Evolutionary conservation across 64 coral and sea anemone species (phyloP), one percentile per base, ranked within the genome.

Genomic region (Montipora cactus): DNA sequence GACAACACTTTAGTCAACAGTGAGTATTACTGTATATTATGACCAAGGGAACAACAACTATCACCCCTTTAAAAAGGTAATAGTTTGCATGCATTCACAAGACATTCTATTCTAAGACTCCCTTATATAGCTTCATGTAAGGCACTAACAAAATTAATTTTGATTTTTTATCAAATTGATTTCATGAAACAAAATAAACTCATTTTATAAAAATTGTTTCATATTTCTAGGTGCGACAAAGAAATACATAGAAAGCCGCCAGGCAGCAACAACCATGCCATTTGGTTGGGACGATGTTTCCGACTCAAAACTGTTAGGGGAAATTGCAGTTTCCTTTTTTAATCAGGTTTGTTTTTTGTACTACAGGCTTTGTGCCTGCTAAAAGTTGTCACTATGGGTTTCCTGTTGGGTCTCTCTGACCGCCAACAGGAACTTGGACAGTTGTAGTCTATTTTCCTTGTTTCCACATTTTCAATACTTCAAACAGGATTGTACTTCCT

Each of bases 281-380:
- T 92, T 92, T 92, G 90, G 90, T 25, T 92, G 90, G 90, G 90
- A 92, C 45, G 90, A 92, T 84, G 70, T 70, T 3, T 71, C 79
- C 58, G 71, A 85, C 22, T 8, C 37, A 44, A 92, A 92, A 81
- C 52, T 59, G n/a, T 28, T 92, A 7, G 44, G 52, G 44, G 59
- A 71, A 18, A 25, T 92, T 47, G 79, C 75, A 18, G 80, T 92
- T 1, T 76, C 70, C 73, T 84, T 68, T 52, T 92, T 59, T 66
- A 84, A 92, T 62, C 67, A 47, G 67, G 90, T 92, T 76, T 51
- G 73, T 75, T 57, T 57, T 57, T 57, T 57, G 53, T 57, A 57
- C 1, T 11, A 57, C 53, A 57, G 53, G 53, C 53, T 57, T 57
- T 57, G 53, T 57, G 53, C 7, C 53, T 57, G 10, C 53, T 57